Evolutionary conservation across 2,888 invertebrate species (phyloP), one percentile per base, ranked within the genome.

Genomic region (Amblyjoppa fuscipennis): DNA sequence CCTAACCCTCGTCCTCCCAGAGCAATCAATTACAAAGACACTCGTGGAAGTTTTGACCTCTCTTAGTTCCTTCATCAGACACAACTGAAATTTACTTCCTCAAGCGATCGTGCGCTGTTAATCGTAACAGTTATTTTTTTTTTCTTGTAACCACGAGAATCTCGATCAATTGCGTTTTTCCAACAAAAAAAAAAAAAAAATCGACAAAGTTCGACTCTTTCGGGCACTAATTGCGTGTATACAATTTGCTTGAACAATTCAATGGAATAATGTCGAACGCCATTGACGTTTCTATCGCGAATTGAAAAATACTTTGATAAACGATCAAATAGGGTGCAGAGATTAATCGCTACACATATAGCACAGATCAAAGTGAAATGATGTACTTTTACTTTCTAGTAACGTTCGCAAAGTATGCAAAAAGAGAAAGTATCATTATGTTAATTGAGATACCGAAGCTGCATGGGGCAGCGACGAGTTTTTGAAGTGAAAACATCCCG

Each of bases 241-340:
- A 31, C 53, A 25, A 25, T 83, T 84, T 6, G 2, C 2, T 7
- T 2, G 25, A 56, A 56, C 56, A 56, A 56, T 56, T 56, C 9
- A 38, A 38, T 2, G 38, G 38, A 75, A 75, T 71, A 49, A 61
- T 41, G 45, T 73, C 61, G 25, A 76, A 76, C 77, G 76, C 53
- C 61, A 45, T 77, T 71, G 59, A 76, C n/a, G 59, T 69, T 49
- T 69, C 45, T 66, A 38, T 66, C 16, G 34, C 1, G n/a, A 31
- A 71, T 49, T 13, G 1, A 6, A 61, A 61, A 61, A 31, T 28
- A 9, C 59, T 59, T 31, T 31, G 61, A 4, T 11, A 28, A 13
- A 4, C 4, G 28, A 61, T 28, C 25, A 5, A 11, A 25, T 11
- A 11, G 59, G 11, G 3, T 11, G 2, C 20, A 31, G 0, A 28